Conservation (phyloP, 2,797 vertebrate genomes). For the Enteromius treurensis region DNA sequence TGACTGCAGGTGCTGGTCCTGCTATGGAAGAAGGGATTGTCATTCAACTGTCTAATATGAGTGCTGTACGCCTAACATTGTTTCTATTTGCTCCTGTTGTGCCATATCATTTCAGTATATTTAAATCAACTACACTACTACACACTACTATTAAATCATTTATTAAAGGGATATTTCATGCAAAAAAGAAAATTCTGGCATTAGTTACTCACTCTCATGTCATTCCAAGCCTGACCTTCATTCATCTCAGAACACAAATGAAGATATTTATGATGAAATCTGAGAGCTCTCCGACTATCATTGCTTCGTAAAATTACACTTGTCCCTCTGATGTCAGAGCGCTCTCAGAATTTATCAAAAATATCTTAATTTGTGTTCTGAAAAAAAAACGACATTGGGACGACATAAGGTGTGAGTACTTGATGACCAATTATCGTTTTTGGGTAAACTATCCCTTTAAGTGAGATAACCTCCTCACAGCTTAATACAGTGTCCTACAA, state of each 20-base stretch:
- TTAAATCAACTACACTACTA: constrained; percentile 58
- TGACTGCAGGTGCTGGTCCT: constrained; percentile 9
- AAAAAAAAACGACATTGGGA: not conserved
- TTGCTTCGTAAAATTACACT: not conserved
- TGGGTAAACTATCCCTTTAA: not conserved
- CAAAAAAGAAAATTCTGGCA: not conserved
- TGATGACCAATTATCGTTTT: not conserved
- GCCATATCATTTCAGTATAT: constrained; percentile 49
- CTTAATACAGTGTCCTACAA: constrained; percentile 49
- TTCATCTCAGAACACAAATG: not conserved
- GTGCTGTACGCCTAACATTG: constrained; percentile 18
- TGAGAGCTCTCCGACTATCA: not conserved
- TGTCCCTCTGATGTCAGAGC: not conserved
- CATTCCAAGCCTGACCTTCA: not conserved
- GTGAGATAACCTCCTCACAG: constrained; percentile 32
- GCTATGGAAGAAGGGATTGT: not conserved
- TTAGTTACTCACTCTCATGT: not conserved
- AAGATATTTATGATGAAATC: not conserved
- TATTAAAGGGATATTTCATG: not conserved
- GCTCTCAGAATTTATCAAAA: not conserved
- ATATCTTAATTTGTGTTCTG: not conserved
- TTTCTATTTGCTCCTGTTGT: constrained; percentile 58
- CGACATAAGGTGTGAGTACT: not conserved
- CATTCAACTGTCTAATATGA: constrained; percentile 28
- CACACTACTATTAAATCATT: constrained; percentile 23